Conservation (phyloP, 2,797 vertebrate species). For the Anguilla obscura region DNA sequence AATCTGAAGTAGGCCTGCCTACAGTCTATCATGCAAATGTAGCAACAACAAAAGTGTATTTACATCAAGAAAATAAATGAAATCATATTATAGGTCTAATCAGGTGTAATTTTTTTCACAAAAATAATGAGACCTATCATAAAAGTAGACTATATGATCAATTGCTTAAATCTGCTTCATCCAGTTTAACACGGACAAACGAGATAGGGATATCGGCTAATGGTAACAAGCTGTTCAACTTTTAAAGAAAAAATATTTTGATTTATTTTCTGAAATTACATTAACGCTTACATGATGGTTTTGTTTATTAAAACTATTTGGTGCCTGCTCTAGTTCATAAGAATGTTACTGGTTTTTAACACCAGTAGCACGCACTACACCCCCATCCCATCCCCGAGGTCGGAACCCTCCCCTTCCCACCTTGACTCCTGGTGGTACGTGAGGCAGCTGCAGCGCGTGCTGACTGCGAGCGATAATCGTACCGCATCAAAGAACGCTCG, state of each 20-base stretch:
- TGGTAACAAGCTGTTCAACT: background rate
- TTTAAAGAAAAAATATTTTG: background rate
- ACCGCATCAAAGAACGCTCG: constrained; percentile 42
- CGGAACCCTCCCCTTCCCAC: background rate
- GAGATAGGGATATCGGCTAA: background rate
- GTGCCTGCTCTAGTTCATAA: too few species aligned
- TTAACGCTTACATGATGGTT: too few species aligned
- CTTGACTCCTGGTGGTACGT: background rate
- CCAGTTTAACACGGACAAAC: background rate
- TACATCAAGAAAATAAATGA: too few species aligned
- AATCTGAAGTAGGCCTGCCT: background rate
- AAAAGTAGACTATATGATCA: background rate
- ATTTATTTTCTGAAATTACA: background rate
- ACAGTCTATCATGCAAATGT: background rate
- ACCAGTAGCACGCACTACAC: background rate
- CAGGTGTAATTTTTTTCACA: background rate
- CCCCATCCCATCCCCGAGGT: background rate
- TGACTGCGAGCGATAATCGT: background rate
- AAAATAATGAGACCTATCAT: background rate
- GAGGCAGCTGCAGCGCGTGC: constrained; percentile 37
- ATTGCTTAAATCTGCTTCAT: background rate
- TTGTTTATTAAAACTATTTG: too few species aligned
- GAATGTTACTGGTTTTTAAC: too few species aligned
- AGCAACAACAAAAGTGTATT: too few species aligned
- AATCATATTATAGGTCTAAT: background rate